Conservation (phyloP, 1,140 invertebrate genomes). For the Drosophila fuyamai region DNA sequence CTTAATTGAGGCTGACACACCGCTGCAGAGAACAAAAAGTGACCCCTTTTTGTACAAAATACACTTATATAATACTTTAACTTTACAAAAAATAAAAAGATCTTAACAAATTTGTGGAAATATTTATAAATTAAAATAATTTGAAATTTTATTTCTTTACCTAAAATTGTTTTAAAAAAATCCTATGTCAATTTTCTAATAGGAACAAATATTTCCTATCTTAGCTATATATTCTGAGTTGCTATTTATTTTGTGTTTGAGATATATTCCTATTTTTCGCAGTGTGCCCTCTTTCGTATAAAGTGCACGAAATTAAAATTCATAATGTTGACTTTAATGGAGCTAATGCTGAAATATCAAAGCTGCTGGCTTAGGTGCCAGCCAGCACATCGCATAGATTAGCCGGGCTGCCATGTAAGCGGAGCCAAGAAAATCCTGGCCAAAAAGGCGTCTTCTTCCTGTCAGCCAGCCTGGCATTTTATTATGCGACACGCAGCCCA, state of each 20-base stretch:
- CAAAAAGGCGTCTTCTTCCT: conserved; percentile 43
- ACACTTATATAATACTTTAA: no score
- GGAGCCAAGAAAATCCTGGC: conserved; percentile 38
- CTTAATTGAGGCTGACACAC: conserved; percentile 42
- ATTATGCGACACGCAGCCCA: conserved; percentile 70
- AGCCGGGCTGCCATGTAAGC: conserved; percentile 57
- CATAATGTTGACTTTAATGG: conserved; percentile 75
- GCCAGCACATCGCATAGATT: conserved; percentile 67
- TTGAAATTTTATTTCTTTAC: no score
- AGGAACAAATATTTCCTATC: no score
- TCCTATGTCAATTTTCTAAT: no score
- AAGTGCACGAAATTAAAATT: conserved; percentile 67
- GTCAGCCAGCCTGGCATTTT: conserved; percentile 51
- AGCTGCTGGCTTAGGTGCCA: conserved; percentile 64
- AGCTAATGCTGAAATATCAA: conserved; percentile 71
- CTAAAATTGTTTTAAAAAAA: no score
- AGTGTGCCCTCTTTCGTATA: conserved; percentile 32
- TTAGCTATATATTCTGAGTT: no score
- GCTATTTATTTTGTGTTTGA: no score
- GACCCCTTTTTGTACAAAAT: no score
- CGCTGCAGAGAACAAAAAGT: conserved; percentile 8
- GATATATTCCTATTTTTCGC: neutral
- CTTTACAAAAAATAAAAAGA: no score
- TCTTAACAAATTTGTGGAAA: no score
- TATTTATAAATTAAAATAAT: no score